Base-by-base conservation (phyloP, 1,140 invertebrate species). In the Hyles vespertilio region DNA sequence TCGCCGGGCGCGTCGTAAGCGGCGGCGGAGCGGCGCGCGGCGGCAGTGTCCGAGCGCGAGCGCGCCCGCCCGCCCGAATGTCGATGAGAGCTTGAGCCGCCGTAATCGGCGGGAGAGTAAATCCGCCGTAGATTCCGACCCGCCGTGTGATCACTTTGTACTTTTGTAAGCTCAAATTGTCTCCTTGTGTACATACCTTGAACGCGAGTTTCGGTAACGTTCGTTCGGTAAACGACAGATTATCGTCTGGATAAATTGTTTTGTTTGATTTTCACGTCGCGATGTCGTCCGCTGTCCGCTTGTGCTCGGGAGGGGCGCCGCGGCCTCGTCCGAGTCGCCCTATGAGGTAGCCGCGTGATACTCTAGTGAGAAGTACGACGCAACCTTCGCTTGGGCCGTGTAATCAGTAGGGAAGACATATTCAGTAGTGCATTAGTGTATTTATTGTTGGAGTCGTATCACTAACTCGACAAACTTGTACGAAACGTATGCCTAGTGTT, bases 151-250 rank as follows among this genome's bases (percentile, higher is more conserved):
- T 89, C 78, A 81, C 77, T 87, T 87, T 87, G 85, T 87, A 87
- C 82, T 88, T 87, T 87, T 89, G 80, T 89, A 89, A 87, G 84
- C 82, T 89, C 84, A 84, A 85, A 87, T 80, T 80, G 72, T 75
- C 72, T 75, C 69, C 72, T 81, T 83, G 72, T 88, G 86, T 89
- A 89, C 70, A 89, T 89, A 88, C 79, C 77, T 83, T 78, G 77
- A 74, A 72, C 62, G 68, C 72, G 77, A 72, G 72, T 84, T 79
- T 74, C 61, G 72, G 63, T 65, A 62, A 72, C 72, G 65, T 70
- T 72, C 69, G 71, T 72, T 74, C 62, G 73, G 66, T 74, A 70
- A 75, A 77, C 77, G 78, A 79, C 78, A 77, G 76, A 79, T 79
- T 65, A 70, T 63, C 57, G 62, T 75, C 76, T 72, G 74, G 71